Evolutionary conservation across 2,888 invertebrate species (phyloP).

Genomic region (Morpho achilles): DNA sequence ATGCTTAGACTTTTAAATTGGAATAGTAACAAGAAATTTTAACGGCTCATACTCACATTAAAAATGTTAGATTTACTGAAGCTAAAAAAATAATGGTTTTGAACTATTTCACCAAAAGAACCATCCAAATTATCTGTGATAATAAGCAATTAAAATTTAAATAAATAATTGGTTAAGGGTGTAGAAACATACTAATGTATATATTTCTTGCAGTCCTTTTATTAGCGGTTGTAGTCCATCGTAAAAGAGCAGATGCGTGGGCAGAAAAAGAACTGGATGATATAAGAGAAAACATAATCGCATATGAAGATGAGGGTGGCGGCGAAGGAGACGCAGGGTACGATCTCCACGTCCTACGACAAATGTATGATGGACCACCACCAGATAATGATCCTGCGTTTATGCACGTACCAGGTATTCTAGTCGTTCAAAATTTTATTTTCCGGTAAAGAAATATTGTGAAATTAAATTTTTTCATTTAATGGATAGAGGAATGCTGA

Average conservation of each 20-base stretch:
- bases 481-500: no score
- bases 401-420: conserved; percentile 70
- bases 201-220: conserved; percentile 81
- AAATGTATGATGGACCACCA: conserved; percentile 81
- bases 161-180: background rate
- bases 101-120: no score
- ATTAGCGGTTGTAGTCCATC: conserved; percentile 94
- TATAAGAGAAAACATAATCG: conserved; percentile 97
- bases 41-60: no score
- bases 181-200: background rate
- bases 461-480: no score
- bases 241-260: conserved; percentile 90
- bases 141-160: no score
- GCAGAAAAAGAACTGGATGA: conserved; percentile 96
- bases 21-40: no score
- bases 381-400: conserved; percentile 73
- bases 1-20: no score
- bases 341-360: conserved; percentile 89
- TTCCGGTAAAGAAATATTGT: no score
- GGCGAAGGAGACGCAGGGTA: conserved; percentile 98
- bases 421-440: no score
- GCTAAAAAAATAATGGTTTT: no score
- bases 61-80: no score
- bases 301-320: conserved; percentile 98
- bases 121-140: no score